These are phyloP conservation scores for Aurelia sp. DNA, from an alignment of 30 jellyfish, hydroid and myxozoan genomes.

Conservation along the genomic window DNA sequence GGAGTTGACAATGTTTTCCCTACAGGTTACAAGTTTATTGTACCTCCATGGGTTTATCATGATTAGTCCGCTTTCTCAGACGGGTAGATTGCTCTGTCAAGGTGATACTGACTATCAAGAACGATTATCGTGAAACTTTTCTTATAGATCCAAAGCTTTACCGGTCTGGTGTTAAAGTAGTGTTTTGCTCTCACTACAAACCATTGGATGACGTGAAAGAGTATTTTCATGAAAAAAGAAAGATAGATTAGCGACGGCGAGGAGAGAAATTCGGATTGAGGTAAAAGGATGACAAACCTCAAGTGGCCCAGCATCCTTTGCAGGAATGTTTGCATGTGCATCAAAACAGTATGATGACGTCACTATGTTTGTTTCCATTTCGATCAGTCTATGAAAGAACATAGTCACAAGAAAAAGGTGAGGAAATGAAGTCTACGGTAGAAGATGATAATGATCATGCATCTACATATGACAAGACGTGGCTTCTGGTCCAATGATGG, in stretches of 20 bases:
- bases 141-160: no score
- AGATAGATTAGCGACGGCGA: neutral
- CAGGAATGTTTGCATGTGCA: slow-evolving; percentile 31
- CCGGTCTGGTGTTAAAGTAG: no score
- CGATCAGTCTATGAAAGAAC: slow-evolving; percentile 25
- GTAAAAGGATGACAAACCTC: neutral
- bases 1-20: no score
- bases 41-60: no score
- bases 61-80: no score
- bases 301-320: slow-evolving; percentile 59
- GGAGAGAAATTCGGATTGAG: neutral
- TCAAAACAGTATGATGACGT: slow-evolving; percentile 54
- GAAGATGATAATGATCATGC: neutral
- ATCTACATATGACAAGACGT: no score
- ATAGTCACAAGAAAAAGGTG: neutral
- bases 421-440: neutral
- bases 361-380: slow-evolving; percentile 36
- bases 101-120: no score
- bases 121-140: no score
- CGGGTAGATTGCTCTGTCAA: no score
- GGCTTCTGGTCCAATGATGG: no score
- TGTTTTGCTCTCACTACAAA: no score
- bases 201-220: neutral
- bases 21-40: no score
- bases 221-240: neutral